A percentile compares a stretch with the other conserved stretches of the same genome.
These are phyloP conservation scores for Blera fallax DNA, from an alignment of 2,888 invertebrate genomes.

Conservation along the genomic window DNA sequence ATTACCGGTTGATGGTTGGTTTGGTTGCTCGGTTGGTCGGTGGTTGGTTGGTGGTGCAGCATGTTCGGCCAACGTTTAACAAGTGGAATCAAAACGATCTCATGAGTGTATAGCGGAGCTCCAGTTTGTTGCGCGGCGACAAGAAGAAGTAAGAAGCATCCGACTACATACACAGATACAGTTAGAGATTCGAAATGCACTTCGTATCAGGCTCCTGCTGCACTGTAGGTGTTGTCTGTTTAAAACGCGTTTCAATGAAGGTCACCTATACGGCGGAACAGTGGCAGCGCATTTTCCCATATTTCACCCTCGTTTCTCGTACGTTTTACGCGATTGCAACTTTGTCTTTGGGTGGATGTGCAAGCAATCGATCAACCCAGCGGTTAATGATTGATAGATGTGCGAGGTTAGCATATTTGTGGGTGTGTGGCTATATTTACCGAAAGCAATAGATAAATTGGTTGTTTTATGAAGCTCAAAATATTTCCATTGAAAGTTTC, in stretches of 20 bases:
- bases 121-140: conserved; percentile 41
- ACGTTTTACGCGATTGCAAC: conserved; percentile 27
- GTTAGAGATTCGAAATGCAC: conserved; percentile 54
- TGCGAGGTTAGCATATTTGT: conserved; percentile 10
- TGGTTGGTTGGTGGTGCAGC: conserved; percentile 46
- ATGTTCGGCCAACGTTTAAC: conserved; percentile 50
- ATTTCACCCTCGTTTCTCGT: conserved; percentile 63
- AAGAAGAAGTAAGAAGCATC: conserved; percentile 50
- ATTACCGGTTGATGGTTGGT: conserved; percentile 65
- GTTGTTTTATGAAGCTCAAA: neutral
- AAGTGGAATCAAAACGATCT: conserved; percentile 69
- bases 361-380: conserved; percentile 50
- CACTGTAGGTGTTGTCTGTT: conserved; percentile 32
- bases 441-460: neutral
- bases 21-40: conserved; percentile 35
- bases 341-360: conserved; percentile 32
- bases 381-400: conserved; percentile 58
- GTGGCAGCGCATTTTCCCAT: conserved; percentile 41
- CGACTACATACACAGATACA: conserved; percentile 40
- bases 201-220: conserved; percentile 34
- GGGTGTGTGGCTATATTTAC: conserved; percentile 1
- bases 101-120: conserved; percentile 36
- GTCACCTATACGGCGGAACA: conserved; percentile 27
- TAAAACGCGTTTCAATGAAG: conserved; percentile 68
- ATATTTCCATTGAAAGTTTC: conserved; percentile 18